phyloP scores from a whole-genome alignment of 2,888 invertebrate species.

The Rhagophthalmus giganteus region DNA sequence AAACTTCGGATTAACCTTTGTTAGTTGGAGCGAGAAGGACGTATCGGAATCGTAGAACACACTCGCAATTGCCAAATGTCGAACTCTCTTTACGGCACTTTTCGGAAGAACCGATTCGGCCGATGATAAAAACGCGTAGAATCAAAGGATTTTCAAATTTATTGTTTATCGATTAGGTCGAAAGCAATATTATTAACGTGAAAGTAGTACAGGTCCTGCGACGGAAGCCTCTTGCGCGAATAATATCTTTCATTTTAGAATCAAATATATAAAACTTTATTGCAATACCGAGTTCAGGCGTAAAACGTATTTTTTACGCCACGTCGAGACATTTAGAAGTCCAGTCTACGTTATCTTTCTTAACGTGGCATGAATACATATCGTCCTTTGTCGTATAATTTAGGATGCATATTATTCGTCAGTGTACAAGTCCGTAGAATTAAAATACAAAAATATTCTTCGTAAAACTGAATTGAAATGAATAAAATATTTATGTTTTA shows the following conservation, averaged over 20 bases:
- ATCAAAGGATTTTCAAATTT: constrained; percentile 29
- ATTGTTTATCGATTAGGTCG: constrained; percentile 25
- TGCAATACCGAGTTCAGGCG: not conserved
- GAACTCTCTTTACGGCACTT: constrained; percentile 22
- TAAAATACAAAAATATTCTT: no score
- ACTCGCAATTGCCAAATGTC: constrained; percentile 16
- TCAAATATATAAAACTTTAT: not conserved
- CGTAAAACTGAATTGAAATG: constrained; percentile 4
- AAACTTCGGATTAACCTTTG: constrained; percentile 26
- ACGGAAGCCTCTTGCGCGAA: not conserved
- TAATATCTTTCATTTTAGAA: no score
- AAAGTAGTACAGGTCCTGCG: constrained; percentile 1
- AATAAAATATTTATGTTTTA: constrained; percentile 1
- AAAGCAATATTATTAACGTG: constrained; percentile 2
- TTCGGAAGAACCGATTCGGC: constrained; percentile 19
- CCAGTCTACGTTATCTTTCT: constrained; percentile 7
- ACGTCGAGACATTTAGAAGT: constrained; percentile 5
- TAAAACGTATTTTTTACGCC: not conserved
- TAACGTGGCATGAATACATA: constrained; percentile 4
- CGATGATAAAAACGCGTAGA: constrained; percentile 27
- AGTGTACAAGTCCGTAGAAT: no score
- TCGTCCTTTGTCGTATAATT: constrained; percentile 1
- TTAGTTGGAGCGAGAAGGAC: constrained; percentile 28
- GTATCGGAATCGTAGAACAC: constrained; percentile 22
- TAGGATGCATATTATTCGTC: constrained; percentile 10